Conservation (phyloP, 2,888 invertebrate species). For the Chromoteleia sp. region DNA sequence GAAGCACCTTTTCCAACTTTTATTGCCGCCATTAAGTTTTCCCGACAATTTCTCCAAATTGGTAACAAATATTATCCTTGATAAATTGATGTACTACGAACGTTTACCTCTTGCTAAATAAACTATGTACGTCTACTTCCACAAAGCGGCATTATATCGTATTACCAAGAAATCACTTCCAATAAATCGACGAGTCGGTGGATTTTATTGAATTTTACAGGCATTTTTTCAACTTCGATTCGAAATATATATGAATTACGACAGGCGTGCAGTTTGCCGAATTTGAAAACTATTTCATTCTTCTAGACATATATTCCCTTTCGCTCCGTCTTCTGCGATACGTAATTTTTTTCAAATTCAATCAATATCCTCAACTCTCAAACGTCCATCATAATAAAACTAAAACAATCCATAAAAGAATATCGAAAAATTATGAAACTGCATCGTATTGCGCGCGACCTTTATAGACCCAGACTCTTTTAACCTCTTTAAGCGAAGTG, state of each 20-base stretch:
- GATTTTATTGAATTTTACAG: constrained; percentile 15
- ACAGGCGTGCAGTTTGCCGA: constrained; percentile 2
- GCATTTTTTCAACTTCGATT: constrained; percentile 1
- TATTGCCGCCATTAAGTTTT: constrained; percentile 13
- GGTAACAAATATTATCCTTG: too few species aligned
- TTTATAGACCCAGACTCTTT: constrained; percentile 19
- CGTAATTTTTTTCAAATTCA: neutral
- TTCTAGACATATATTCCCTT: neutral
- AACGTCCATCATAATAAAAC: constrained; percentile 20
- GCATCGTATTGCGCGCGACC: neutral
- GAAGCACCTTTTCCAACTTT: constrained; percentile 19
- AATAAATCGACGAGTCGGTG: constrained; percentile 11
- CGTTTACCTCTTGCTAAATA: too few species aligned
- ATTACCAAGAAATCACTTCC: neutral
- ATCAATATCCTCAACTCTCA: neutral
- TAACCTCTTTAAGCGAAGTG: constrained; percentile 31
- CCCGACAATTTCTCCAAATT: constrained; percentile 1
- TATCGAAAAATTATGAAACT: constrained; percentile 23
- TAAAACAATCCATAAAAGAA: constrained; percentile 27
- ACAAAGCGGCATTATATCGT: too few species aligned
- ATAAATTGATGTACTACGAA: too few species aligned
- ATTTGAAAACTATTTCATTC: neutral
- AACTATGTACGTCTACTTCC: too few species aligned
- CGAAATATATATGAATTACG: constrained; percentile 2
- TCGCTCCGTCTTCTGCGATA: neutral